Percentiles rank a stretch among this genome's conserved stretches.
Evolutionary conservation across 2,888 invertebrate genomes (phyloP).

Genomic region (Scaptomyza parva): DNA sequence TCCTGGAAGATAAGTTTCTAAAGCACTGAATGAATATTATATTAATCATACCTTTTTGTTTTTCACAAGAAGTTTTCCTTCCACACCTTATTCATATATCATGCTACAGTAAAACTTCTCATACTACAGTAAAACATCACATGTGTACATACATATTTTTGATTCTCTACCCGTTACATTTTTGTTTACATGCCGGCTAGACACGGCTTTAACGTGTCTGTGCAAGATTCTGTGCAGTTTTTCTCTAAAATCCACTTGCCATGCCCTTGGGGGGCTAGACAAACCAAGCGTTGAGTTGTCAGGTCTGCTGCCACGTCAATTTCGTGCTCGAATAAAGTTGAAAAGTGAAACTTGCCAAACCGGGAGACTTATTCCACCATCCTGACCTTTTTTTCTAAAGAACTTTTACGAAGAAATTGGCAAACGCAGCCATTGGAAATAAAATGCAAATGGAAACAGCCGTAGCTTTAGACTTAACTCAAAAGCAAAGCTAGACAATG

Average conservation of each 20-base stretch:
- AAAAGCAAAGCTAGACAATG: slow-evolving; percentile 8
- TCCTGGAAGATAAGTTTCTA: too few species aligned
- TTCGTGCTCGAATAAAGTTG: slow-evolving; percentile 68
- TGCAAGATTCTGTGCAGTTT: slow-evolving; percentile 6
- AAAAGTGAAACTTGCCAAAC: slow-evolving; percentile 63
- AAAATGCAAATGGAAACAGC: slow-evolving; percentile 59
- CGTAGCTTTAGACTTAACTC: slow-evolving; percentile 9
- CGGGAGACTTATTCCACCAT: not conserved
- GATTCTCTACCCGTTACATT: not conserved
- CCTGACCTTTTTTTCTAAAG: not conserved
- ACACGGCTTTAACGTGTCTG: slow-evolving; percentile 12
- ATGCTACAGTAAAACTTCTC: not conserved
- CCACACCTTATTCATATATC: too few species aligned
- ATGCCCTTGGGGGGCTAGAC: slow-evolving; percentile 12
- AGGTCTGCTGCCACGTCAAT: slow-evolving; percentile 49
- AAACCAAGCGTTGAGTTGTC: not conserved
- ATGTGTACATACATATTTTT: not conserved
- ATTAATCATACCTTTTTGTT: too few species aligned
- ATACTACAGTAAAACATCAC: not conserved
- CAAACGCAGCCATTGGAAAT: slow-evolving; percentile 61
- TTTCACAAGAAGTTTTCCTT: too few species aligned
- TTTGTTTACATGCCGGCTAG: slow-evolving; percentile 22
- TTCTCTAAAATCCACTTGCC: slow-evolving; percentile 8
- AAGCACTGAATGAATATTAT: too few species aligned
- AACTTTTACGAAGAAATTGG: slow-evolving; percentile 52